phyloP scores from a whole-genome alignment of 2,113 vertebrate genomes.

The Dolichotis patagonum region DNA sequence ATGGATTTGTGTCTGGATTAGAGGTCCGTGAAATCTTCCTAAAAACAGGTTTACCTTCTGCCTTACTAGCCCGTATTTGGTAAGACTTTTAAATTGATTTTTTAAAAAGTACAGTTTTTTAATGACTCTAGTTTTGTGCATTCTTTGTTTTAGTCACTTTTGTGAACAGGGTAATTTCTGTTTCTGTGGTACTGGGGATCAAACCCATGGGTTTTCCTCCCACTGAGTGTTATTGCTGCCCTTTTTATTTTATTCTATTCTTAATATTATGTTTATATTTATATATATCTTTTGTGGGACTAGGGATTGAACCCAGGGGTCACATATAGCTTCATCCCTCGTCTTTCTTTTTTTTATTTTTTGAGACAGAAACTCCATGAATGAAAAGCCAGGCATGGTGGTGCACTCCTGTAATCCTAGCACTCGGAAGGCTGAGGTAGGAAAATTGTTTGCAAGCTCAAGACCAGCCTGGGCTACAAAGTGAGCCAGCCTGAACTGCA shows the following conservation, averaged over 20 bases:
- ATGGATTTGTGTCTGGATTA: slow-evolving; percentile 96
- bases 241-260: background rate
- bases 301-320: background rate
- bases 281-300: background rate
- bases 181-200: background rate
- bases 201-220: background rate
- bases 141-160: slow-evolving; percentile 5
- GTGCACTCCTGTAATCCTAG: no score
- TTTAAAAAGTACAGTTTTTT: background rate
- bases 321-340: background rate
- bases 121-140: background rate
- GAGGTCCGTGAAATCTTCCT: slow-evolving; percentile 98
- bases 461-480: no score
- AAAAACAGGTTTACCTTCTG: slow-evolving; percentile 95
- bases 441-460: no score
- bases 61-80: slow-evolving; percentile 96
- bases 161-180: background rate
- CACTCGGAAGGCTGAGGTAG: no score
- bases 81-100: slow-evolving; percentile 83
- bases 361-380: background rate
- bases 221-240: background rate
- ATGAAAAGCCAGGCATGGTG: no score
- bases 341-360: background rate
- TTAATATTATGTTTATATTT: background rate
- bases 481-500: no score